phyloP scores from a whole-genome alignment of 1,140 invertebrate genomes.

The Bombus balteatus region DNA sequence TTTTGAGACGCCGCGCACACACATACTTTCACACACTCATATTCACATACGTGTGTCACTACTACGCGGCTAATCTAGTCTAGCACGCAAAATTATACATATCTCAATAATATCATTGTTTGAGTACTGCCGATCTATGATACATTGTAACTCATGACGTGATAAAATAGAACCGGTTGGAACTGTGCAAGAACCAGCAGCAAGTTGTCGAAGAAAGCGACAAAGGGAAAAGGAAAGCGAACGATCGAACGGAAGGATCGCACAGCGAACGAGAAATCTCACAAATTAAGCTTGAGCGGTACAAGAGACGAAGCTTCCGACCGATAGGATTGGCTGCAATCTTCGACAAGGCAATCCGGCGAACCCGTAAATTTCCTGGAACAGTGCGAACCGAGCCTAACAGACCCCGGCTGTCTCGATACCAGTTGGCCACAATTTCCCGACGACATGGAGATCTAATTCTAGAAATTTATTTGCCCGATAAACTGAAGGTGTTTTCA shows the following conservation, averaged over 20 bases:
- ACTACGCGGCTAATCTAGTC: no score
- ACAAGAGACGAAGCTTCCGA: conserved; percentile 49
- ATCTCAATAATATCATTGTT: no score
- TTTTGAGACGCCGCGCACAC: no score
- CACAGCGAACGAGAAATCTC: conserved; percentile 60
- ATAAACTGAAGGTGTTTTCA: conserved; percentile 55
- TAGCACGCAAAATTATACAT: no score
- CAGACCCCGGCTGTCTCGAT: conserved; percentile 53
- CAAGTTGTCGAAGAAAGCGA: neutral
- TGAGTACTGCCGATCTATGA: no score
- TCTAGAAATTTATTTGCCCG: conserved; percentile 51
- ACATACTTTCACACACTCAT: no score
- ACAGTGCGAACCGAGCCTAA: conserved; percentile 55
- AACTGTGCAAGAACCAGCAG: no score
- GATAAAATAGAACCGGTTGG: neutral
- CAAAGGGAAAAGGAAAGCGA: neutral
- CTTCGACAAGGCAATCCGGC: conserved; percentile 71
- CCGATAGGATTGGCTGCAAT: conserved; percentile 73
- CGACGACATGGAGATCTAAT: conserved; percentile 51
- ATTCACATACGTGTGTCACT: no score
- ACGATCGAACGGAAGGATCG: conserved; percentile 26
- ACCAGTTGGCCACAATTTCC: conserved; percentile 56
- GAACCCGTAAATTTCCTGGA: conserved; percentile 59
- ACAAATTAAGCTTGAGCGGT: conserved; percentile 74
- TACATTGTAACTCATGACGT: no score